Evolutionary conservation across 2,113 vertebrate genomes (phyloP), one percentile per base, ranked within the genome.

Genomic region (Cyanocitta stelleri): DNA sequence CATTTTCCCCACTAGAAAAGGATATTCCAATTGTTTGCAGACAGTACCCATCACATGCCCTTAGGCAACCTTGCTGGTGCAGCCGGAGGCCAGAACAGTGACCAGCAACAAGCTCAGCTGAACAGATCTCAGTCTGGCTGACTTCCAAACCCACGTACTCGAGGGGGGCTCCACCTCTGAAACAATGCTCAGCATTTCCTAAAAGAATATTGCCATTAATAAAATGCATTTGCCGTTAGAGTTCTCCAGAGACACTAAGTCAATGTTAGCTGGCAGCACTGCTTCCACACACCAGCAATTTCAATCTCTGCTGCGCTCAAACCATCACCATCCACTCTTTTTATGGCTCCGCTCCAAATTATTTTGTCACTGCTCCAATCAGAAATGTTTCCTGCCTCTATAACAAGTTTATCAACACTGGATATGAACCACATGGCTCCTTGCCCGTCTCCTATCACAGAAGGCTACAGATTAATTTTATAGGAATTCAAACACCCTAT

Each of bases 391-490:
- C 93, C 96, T 96, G 96, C 85, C 93, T 95, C 92, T 89, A 39
- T 96, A 94, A 96, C 82, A 93, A 91, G 94, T 97, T 96, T 97
- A 96, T 97, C 96, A 97, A 96, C 97, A 95, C 63, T 94, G 92
- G 95, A 94, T 95, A 95, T 55, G 96, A 97, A 97, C 95, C 80
- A 95, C 94, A 91, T 97, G 96, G 96, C 96, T 95, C 94, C 77
- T 78, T 96, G 96, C 96, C 96, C 77, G 69, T 89, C 81, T 94
- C 89, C 94, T 92, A 97, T 96, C 71, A 24, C 93, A 96, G 86
- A 97, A 90, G 87, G 95, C 95, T 97, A 93, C 93, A 95, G 95
- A 96, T 97, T 97, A 95, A 97, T 97, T 97, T 97, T 97, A 97
- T 95, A 97, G 96, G 95, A 90, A 97, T 95, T 90, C 96, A 96